Conservation (phyloP, 1,140 invertebrate genomes). For the Papilio helenus region DNA sequence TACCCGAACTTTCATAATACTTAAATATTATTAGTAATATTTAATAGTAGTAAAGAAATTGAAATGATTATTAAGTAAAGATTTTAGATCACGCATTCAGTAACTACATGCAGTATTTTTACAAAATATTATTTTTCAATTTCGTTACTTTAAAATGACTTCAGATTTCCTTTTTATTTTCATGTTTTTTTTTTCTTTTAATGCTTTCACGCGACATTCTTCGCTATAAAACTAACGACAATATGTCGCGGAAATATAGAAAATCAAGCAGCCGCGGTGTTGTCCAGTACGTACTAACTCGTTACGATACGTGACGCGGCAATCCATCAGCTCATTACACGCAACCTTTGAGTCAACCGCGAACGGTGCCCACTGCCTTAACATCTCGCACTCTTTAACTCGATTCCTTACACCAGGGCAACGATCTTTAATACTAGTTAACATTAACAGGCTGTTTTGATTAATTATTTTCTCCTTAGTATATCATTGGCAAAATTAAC, state of each 20-base stretch:
- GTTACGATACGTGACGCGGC: constrained; percentile 69
- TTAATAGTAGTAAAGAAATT: too few relatives aligned
- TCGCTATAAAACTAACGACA: not conserved
- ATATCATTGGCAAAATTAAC: not conserved
- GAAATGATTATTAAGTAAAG: not conserved
- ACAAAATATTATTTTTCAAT: too few relatives aligned
- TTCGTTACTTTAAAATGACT: not conserved
- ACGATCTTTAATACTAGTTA: not conserved
- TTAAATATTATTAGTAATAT: not conserved
- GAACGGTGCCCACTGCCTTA: constrained; percentile 10
- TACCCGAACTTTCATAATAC: not conserved
- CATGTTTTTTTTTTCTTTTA: not conserved
- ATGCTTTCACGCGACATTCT: not conserved
- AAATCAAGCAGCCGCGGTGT: not conserved
- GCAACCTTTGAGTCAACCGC: constrained; percentile 49
- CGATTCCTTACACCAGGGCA: not conserved
- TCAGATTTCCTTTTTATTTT: not conserved
- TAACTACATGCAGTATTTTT: too few relatives aligned
- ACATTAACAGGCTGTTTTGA: not conserved
- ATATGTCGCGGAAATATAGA: constrained; percentile 5
- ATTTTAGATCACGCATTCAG: not conserved
- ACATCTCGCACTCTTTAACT: not conserved
- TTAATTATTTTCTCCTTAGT: not conserved
- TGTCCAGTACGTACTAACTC: constrained; percentile 45
- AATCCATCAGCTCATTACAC: constrained; percentile 58